Percentiles rank a stretch among this genome's conserved stretches.
Conservation (phyloP, 2,888 invertebrate genomes). For the Automeris io region DNA sequence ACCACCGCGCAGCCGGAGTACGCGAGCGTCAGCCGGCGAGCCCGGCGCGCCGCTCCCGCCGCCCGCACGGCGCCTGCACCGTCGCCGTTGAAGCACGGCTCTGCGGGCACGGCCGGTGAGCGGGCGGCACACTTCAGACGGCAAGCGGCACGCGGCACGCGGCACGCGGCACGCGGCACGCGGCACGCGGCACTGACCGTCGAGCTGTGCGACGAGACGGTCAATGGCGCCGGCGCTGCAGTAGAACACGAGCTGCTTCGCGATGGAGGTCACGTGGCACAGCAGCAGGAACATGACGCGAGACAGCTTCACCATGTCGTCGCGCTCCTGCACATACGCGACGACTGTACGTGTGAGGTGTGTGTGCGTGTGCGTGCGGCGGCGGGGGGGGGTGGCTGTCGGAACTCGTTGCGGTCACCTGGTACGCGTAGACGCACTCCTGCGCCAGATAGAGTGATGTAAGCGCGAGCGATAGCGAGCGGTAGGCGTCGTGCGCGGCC, state of each 20-base stretch:
- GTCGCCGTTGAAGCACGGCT: slow-evolving; percentile 19
- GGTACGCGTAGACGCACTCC: slow-evolving; percentile 35
- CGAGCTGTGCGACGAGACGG: slow-evolving; percentile 20
- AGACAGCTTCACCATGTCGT: slow-evolving; percentile 51
- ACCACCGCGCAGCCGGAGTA: slow-evolving; percentile 43
- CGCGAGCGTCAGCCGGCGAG: slow-evolving; percentile 25
- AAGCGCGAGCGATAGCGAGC: slow-evolving; percentile 23
- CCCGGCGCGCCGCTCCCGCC: slow-evolving; percentile 17
- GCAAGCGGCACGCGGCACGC: not conserved
- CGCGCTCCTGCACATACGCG: slow-evolving; percentile 31
- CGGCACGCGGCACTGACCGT: slow-evolving; percentile 16
- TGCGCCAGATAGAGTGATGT: slow-evolving; percentile 31
- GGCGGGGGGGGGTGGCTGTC: no score
- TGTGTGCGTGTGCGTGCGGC: not conserved
- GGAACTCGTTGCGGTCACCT: no score
- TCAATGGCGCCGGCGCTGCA: slow-evolving; percentile 24
- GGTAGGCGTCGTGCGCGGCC: slow-evolving; percentile 19
- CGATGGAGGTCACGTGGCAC: slow-evolving; percentile 60
- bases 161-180: not conserved
- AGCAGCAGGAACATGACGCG: slow-evolving; percentile 64
- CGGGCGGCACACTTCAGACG: not conserved
- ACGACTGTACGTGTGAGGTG: no score
- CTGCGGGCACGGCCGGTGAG: slow-evolving; percentile 14
- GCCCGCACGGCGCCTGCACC: slow-evolving; percentile 12
- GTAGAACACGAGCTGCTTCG: slow-evolving; percentile 53